A percentile compares a stretch with the other conserved stretches of the same genome.
Conservation (phyloP, 2,113 vertebrate species). For the Nothocercus julius region DNA sequence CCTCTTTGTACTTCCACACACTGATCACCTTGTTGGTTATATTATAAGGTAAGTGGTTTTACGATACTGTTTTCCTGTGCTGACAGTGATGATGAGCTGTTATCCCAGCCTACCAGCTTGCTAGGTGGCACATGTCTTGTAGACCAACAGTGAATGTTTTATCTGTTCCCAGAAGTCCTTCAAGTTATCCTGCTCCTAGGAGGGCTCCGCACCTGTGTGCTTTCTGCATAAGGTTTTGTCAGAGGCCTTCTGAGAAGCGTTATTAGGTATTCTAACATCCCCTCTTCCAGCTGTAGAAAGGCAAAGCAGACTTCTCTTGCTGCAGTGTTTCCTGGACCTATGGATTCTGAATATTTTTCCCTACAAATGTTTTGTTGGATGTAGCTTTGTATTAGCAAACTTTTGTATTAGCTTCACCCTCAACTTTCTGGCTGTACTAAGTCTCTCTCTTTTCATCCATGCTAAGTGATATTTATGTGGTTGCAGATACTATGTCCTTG, state of each 20-base stretch:
- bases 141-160: not conserved
- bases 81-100: not conserved
- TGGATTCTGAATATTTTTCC: not conserved
- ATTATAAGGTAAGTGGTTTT: slow-evolving; percentile 88
- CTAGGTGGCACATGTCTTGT: rapidly evolving
- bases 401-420: too few species aligned
- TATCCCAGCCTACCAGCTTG: too few species aligned
- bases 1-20: slow-evolving; percentile 95
- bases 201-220: not conserved
- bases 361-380: not conserved
- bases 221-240: not conserved
- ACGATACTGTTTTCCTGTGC: not conserved
- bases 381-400: not conserved
- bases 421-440: rapidly evolving
- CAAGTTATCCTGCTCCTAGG: not conserved
- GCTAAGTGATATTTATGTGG: not conserved
- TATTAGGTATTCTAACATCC: not conserved
- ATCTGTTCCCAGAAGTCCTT: not conserved
- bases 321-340: not conserved
- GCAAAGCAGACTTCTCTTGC: not conserved
- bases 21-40: slow-evolving; percentile 97
- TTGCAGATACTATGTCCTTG: not conserved
- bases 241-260: not conserved
- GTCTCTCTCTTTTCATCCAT: not conserved
- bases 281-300: not conserved